Conservation (phyloP, 2,888 invertebrate genomes). For the Caenorhabditis plicata region DNA sequence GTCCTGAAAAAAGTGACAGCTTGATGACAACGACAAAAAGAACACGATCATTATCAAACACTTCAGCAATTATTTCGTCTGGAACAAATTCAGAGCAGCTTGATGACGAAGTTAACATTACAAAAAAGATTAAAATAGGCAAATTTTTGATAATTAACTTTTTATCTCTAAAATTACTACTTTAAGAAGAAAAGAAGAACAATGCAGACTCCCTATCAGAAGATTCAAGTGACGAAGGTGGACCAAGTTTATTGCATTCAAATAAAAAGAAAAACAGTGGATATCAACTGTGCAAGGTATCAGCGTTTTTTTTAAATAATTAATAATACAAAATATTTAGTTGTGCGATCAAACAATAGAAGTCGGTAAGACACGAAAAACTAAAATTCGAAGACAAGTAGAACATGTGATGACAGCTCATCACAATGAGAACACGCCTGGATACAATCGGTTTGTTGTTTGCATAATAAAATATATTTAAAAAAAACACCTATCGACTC, state of each 20-base stretch:
- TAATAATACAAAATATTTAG: background rate
- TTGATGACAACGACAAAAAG: background rate
- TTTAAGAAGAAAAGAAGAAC: no score
- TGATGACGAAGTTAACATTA: background rate
- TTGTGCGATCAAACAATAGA: slow-evolving; percentile 3
- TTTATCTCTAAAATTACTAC: no score
- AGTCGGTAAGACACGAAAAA: slow-evolving; percentile 10
- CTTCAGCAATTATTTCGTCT: background rate
- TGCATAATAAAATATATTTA: no score
- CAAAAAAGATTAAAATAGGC: background rate
- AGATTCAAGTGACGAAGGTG: no score
- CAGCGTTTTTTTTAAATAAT: no score
- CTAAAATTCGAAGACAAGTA: slow-evolving; percentile 8
- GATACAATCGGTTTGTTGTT: background rate
- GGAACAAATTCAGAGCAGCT: background rate
- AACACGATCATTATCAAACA: background rate
- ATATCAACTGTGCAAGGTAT: no score
- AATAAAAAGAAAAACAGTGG: no score
- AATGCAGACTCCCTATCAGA: no score
- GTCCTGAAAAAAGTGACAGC: no score
- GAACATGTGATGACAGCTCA: slow-evolving; percentile 10
- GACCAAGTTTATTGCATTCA: no score
- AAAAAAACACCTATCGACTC: no score
- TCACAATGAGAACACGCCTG: background rate
- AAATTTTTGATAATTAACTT: no score